A percentile compares a stretch with the other conserved stretches of the same genome.
phyloP scores from a whole-genome alignment of 2,888 invertebrate genomes.

The Dicyrtomina minuta region DNA sequence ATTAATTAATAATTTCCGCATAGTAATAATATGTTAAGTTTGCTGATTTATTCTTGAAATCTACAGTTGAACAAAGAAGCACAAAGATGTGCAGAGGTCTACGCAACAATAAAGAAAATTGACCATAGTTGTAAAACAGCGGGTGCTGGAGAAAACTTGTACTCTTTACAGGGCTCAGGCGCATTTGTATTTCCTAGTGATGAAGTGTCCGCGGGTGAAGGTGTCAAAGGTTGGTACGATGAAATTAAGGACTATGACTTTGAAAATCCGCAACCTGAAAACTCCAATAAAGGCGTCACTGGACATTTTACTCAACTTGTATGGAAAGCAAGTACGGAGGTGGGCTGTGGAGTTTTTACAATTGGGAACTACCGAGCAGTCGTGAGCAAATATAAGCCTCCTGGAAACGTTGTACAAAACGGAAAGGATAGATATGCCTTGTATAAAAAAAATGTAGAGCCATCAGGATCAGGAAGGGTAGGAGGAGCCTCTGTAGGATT shows the following conservation, averaged over 20 bases:
- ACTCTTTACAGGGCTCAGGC: neutral
- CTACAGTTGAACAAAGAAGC: constrained; percentile 12
- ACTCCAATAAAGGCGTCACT: too few relatives aligned
- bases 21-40: too few relatives aligned
- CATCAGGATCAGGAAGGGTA: too few relatives aligned
- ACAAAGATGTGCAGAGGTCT: neutral
- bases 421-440: neutral
- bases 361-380: constrained; percentile 7
- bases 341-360: constrained; percentile 10
- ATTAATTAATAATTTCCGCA: too few relatives aligned
- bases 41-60: neutral
- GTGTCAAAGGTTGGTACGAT: too few relatives aligned
- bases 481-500: too few relatives aligned
- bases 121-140: constrained; percentile 16
- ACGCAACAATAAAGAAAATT: constrained; percentile 4
- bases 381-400: constrained; percentile 12
- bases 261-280: too few relatives aligned
- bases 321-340: too few relatives aligned
- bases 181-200: too few relatives aligned
- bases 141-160: constrained; percentile 15
- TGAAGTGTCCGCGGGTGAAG: too few relatives aligned
- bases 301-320: too few relatives aligned
- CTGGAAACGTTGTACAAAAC: constrained; percentile 59
- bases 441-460: neutral
- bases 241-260: too few relatives aligned